Conservation (phyloP, 2,888 invertebrate genomes). For the Melipona beecheii region DNA sequence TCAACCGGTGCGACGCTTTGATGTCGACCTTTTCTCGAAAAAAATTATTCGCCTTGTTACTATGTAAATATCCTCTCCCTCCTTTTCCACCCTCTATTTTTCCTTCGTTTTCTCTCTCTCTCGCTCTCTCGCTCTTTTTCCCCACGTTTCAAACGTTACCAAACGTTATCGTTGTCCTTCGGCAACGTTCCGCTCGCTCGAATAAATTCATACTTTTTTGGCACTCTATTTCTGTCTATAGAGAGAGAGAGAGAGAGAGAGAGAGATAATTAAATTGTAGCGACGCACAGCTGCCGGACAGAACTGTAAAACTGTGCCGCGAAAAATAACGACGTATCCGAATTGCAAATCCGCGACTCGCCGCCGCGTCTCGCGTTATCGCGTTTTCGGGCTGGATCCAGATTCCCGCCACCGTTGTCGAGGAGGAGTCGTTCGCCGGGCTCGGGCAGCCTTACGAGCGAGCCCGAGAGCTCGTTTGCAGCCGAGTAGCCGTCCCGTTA, state of each 20-base stretch:
- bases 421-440: background rate
- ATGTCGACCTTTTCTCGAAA: slow-evolving; percentile 36
- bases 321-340: slow-evolving; percentile 58
- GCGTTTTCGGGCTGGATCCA: slow-evolving; percentile 8
- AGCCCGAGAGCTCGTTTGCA: too few species aligned
- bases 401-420: background rate
- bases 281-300: slow-evolving; percentile 30
- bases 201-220: slow-evolving; percentile 40
- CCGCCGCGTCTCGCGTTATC: slow-evolving; percentile 21
- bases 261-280: slow-evolving; percentile 50
- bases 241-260: too few species aligned
- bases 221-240: background rate
- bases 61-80: slow-evolving; percentile 24
- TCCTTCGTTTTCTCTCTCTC: background rate
- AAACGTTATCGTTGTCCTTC: slow-evolving; percentile 11
- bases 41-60: slow-evolving; percentile 49
- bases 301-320: slow-evolving; percentile 41
- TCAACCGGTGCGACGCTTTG: slow-evolving; percentile 40
- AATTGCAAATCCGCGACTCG: slow-evolving; percentile 51
- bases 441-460: too few species aligned
- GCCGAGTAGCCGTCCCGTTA: too few species aligned
- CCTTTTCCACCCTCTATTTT: too few species aligned
- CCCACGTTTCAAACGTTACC: background rate
- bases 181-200: slow-evolving; percentile 13
- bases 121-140: background rate